Evolutionary conservation across 2,113 vertebrate genomes (phyloP), one percentile per base, ranked within the genome.

Genomic region (Syngnathus scovelli): DNA sequence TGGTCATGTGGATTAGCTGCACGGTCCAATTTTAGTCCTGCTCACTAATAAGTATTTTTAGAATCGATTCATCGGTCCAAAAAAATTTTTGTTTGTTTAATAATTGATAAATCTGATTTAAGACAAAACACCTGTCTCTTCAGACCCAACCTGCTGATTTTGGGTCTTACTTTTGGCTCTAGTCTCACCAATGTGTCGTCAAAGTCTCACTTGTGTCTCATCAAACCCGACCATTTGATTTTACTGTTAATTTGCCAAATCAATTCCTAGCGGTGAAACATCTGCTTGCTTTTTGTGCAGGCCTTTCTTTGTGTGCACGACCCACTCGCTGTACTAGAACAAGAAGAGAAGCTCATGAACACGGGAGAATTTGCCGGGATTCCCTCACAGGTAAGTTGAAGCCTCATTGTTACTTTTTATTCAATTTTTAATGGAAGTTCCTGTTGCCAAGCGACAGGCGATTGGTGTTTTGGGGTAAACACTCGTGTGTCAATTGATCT

Each of bases 321-420:
- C 66, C 86, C 85, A 0, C 86, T 91, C 21, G 58, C 77, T 2
- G 83, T 95, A 60, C 88, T 99, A 49, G 92, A 93, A 18, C 95
- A 99, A 77, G 83, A 92, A 64, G 93, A 94, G 5, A 90, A 95
- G 2, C 89, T 91, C 11, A 94, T 96, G 95, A 91, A 67, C 65
- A 88, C 89, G 0, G 94, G 95, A 49, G 94, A 96, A 54, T 64
- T 95, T 18, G 93, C 93, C n/a, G 93, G 90, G 5, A 89, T 98
- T 83, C 93, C 95, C 68, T 89, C 90, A 52, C 92, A 95, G 92
- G 97, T 98, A 77, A 82, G 78, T 49, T 39, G 5, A 4, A 7
- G 9, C 18, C 12, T 38, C 13, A 43, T 43, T 16, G 2, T 48
- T 33, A 18, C 13, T n/a, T 3, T 38, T 2, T 13, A 13, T 55